Conservation (phyloP, 1,140 invertebrate genomes). For the Acromyrmex heyeri region DNA sequence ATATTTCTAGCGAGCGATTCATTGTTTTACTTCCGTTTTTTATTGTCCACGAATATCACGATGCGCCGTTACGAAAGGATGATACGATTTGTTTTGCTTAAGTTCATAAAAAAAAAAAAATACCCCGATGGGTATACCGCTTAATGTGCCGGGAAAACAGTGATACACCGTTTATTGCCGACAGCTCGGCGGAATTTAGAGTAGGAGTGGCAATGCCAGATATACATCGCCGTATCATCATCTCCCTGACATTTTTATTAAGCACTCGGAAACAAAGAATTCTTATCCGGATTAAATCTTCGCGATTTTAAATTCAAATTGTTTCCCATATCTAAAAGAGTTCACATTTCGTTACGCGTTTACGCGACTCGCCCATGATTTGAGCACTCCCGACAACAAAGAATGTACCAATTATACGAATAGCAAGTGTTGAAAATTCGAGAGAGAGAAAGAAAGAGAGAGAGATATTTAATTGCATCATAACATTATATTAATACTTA, state of each 20-base stretch:
- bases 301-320: conserved; percentile 57
- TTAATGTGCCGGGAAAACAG: conserved; percentile 81
- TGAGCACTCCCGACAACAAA: background rate
- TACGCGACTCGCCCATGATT: background rate
- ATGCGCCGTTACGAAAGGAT: conserved; percentile 1
- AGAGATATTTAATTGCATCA: background rate
- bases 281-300: conserved; percentile 38
- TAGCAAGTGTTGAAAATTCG: background rate
- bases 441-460: no score
- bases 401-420: background rate
- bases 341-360: conserved; percentile 2
- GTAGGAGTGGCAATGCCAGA: conserved; percentile 67
- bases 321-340: conserved; percentile 40
- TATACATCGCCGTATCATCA: conserved; percentile 45
- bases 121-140: conserved; percentile 57
- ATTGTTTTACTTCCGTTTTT: conserved; percentile 35
- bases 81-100: conserved; percentile 57
- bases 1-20: conserved; percentile 28
- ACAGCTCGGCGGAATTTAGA: conserved; percentile 81
- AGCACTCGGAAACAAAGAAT: conserved; percentile 51
- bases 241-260: conserved; percentile 60
- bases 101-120: conserved; percentile 41
- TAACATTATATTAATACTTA: no score
- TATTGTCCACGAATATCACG: background rate
- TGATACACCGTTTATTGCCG: conserved; percentile 84